Conservation (phyloP, 2,888 invertebrate genomes). For the Cacoxenus indagator region DNA sequence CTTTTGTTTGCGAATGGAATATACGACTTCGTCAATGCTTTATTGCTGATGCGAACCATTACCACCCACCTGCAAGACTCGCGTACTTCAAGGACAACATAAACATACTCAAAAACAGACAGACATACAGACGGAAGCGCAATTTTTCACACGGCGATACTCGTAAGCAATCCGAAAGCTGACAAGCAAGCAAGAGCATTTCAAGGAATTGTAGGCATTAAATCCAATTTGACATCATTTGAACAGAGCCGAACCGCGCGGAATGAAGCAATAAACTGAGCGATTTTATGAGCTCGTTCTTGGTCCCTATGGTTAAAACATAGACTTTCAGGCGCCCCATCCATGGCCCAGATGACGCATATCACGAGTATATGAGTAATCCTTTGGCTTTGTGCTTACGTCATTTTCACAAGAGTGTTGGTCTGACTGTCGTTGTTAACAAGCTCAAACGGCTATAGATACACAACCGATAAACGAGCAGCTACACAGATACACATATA, state of each 20-base stretch:
- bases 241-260: neutral
- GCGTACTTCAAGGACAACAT: neutral
- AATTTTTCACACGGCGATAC: neutral
- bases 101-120: neutral
- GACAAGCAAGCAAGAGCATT: neutral
- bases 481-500: neutral
- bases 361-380: neutral
- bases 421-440: neutral
- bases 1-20: neutral
- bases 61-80: neutral
- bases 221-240: neutral
- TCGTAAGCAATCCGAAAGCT: neutral
- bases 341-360: neutral
- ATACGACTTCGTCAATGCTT: neutral
- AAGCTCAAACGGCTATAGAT: neutral
- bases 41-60: neutral
- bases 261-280: neutral
- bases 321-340: neutral
- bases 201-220: slow-evolving; percentile 2
- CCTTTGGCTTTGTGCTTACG: neutral
- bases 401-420: neutral
- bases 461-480: neutral
- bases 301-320: neutral
- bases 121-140: too few relatives aligned
- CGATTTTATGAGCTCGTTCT: neutral